phyloP scores from a whole-genome alignment of 2,888 invertebrate genomes.

The Cantharis flavilabris region DNA sequence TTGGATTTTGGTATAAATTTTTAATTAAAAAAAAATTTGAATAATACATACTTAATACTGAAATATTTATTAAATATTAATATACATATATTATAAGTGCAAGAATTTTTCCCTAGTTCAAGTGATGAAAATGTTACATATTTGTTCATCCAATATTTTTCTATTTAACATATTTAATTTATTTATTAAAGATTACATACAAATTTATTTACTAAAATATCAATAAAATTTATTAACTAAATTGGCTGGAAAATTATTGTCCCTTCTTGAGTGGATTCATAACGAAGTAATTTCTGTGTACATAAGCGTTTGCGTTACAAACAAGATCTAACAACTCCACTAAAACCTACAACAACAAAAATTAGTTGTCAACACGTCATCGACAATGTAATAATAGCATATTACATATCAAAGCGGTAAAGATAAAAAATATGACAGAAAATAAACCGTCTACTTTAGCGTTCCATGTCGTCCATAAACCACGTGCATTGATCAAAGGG shows the following conservation, averaged over 20 bases:
- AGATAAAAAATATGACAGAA: too few relatives aligned
- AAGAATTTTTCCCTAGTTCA: not conserved
- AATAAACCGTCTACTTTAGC: too few relatives aligned
- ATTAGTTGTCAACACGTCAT: not conserved
- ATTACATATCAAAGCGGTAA: too few relatives aligned
- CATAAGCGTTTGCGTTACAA: conserved; percentile 46
- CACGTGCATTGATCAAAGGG: too few relatives aligned
- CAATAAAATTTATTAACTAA: not conserved
- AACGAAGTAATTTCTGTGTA: conserved; percentile 49
- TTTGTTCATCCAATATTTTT: not conserved
- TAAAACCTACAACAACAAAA: conserved; percentile 46
- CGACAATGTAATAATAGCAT: not conserved
- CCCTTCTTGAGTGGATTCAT: conserved; percentile 34
- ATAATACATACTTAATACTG: too few relatives aligned
- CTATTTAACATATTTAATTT: not conserved
- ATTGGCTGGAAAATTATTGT: not conserved
- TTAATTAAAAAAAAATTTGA: too few relatives aligned
- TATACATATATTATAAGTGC: not conserved
- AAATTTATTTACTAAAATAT: not conserved
- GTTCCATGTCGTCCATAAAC: too few relatives aligned
- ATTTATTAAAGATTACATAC: too few relatives aligned
- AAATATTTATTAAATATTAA: too few relatives aligned
- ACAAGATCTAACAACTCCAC: conserved; percentile 47
- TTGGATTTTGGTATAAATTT: too few relatives aligned
- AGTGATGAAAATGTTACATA: not conserved